A percentile compares a stretch with the other conserved stretches of the same genome.
phyloP scores from a whole-genome alignment of 2,888 invertebrate species.

The Archaeoteleia sp. region DNA sequence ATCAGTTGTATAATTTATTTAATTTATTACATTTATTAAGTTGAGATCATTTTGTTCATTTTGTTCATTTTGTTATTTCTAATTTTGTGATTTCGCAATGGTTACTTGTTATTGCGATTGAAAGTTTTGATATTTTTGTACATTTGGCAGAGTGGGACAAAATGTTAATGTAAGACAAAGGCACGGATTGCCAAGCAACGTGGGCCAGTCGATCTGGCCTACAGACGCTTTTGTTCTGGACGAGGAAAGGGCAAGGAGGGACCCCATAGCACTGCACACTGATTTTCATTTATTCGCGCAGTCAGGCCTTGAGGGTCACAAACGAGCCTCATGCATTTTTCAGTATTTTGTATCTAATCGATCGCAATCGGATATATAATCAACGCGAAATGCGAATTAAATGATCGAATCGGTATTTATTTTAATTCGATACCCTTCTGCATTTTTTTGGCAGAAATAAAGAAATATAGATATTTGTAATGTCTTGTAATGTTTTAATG shows the following conservation, averaged over 20 bases:
- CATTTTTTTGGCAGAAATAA: not conserved
- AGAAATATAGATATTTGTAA: no score
- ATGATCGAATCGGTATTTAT: constrained; percentile 12
- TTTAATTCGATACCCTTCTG: no score
- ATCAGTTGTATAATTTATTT: no score
- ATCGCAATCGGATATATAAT: constrained; percentile 45
- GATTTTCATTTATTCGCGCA: constrained; percentile 53
- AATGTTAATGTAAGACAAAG: constrained; percentile 41
- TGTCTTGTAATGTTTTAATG: no score
- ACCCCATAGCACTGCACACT: constrained; percentile 38
- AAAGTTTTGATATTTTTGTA: no score
- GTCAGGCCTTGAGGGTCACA: constrained; percentile 50
- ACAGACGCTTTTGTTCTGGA: constrained; percentile 52
- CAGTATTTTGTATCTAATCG: constrained; percentile 51
- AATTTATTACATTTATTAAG: no score
- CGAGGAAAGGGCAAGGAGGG: constrained; percentile 43
- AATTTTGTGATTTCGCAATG: no score
- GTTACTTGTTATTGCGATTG: no score
- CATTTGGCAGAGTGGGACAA: constrained; percentile 31
- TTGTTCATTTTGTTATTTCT: no score
- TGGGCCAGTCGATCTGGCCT: constrained; percentile 52
- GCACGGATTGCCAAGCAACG: constrained; percentile 28
- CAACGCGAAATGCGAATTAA: constrained; percentile 18
- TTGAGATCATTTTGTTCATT: no score
- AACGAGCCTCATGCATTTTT: constrained; percentile 53